Base-by-base conservation (phyloP, 2,888 invertebrate genomes). In the Lumbricus terrestris region DNA sequence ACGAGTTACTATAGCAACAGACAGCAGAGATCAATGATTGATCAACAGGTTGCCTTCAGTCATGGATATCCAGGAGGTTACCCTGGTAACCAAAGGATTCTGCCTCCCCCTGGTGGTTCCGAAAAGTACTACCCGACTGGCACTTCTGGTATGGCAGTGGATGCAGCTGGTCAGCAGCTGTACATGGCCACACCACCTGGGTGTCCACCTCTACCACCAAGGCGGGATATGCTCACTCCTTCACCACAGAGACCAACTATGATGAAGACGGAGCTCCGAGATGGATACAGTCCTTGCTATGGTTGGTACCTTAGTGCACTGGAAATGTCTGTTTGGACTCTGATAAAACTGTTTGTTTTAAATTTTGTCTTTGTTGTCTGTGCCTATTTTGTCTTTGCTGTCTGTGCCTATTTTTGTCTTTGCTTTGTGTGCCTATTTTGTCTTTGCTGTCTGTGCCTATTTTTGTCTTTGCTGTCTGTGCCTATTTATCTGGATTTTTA, bases 121-220 rank as follows among this genome's bases (percentile, higher is more conserved):
- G 85, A 85, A 23, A 85, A 85, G 85, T 85, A 85, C 85, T 85
- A 85, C 37, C 35, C 5, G 34, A 20, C 85, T 23, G 85, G 85
- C 16, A 18, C 85, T 85, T 5, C 85, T 85, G 85, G 85, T 34
- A 35, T 33, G 20, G 34, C 37, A 23, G 37, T 85, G 35, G 85
- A 85, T 85, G 85, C 85, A 23, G 34, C 85, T 34, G 85, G 85
- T 85, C 85, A 85, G 85, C 85, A 85, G 85, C 35, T 69, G 69
- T 69, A 69, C 69, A n/a, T 69, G 69, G n/a, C 69, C 69, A 69
- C 69, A 69, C 69, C 69, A n/a, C 69, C 69, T 69, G 69, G 69
- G 6, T 69, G 69, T 69, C 69, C 69, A 69, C 69, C 37, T 33
- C 37, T 85, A 23, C 85, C 85, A 34, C 23, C 35, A 85, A 85